Conservation (phyloP, 1,140 invertebrate species). For the Drosophila kurseongensis region DNA sequence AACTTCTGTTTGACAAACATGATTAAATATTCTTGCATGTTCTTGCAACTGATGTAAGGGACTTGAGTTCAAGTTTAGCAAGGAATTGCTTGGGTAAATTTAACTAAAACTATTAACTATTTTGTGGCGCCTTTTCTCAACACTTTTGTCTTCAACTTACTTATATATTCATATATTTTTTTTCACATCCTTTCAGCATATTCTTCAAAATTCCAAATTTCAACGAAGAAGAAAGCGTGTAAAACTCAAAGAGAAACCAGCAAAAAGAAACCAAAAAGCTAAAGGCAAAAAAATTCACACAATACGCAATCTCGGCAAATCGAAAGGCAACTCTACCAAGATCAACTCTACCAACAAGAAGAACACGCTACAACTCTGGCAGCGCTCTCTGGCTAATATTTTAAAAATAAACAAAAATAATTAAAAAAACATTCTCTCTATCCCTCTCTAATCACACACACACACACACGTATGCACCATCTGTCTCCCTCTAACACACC, state of each 20-base stretch:
- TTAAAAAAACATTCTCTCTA: conserved; percentile 28
- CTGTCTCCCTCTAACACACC: conserved; percentile 28
- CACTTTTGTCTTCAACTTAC: neutral
- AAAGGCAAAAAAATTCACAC: conserved; percentile 25
- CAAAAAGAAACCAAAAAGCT: conserved; percentile 51
- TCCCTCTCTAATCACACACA: conserved; percentile 32
- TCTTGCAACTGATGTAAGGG: neutral
- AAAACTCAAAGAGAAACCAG: conserved; percentile 72
- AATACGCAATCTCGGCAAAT: conserved; percentile 72
- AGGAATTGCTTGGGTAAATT: neutral
- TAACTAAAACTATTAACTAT: neutral
- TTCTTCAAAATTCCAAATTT: conserved; percentile 82
- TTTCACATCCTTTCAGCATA: conserved; percentile 55
- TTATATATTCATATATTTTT: neutral
- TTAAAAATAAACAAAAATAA: conserved; percentile 20
- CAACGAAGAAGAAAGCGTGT: conserved; percentile 83
- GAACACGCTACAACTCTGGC: conserved; percentile 79
- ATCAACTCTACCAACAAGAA: conserved; percentile 44
- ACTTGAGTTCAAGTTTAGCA: neutral
- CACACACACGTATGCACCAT: conserved; percentile 29
- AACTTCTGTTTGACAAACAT: conserved; percentile 10
- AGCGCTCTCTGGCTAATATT: conserved; percentile 75
- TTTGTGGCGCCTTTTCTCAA: too few species aligned
- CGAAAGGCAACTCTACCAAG: conserved; percentile 59
- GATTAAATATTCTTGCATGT: conserved; percentile 1